Percentiles rank a stretch among this genome's conserved stretches.
phyloP scores from a whole-genome alignment of 2,797 vertebrate genomes.

The Clamator glandarius region DNA sequence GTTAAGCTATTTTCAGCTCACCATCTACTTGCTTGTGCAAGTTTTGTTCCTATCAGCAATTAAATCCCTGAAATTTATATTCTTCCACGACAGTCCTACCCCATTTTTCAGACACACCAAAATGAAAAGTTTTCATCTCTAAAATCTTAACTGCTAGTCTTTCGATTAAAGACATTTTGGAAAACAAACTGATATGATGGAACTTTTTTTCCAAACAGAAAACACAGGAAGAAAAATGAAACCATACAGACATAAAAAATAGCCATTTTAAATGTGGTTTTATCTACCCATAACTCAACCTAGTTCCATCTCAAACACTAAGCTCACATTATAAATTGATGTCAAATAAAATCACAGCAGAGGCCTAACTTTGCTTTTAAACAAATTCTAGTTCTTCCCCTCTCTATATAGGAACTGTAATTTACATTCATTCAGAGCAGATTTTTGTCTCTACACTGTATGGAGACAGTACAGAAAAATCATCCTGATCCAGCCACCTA shows the following conservation, averaged over 20 bases:
- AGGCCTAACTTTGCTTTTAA: neutral
- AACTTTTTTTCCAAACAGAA: neutral
- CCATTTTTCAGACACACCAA: neutral
- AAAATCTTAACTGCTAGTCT: neutral
- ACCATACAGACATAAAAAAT: neutral
- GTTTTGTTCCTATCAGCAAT: constrained; percentile 30
- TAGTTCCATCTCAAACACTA: neutral
- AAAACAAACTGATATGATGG: neutral
- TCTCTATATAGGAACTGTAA: constrained; percentile 10
- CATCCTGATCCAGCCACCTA: neutral
- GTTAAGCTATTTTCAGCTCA: constrained; percentile 63
- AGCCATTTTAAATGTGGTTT: neutral
- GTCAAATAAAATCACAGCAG: neutral
- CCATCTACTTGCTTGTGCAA: constrained; percentile 38
- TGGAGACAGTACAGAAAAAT: neutral
- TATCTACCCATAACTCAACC: neutral
- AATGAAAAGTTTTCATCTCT: neutral
- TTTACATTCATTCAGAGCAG: neutral
- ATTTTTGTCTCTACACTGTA: neutral
- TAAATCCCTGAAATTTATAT: neutral
- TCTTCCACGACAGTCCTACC: neutral
- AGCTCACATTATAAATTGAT: neutral
- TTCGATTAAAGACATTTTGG: neutral
- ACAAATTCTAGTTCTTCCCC: neutral
- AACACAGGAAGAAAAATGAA: neutral